These are phyloP conservation scores for Euura lappo DNA, from an alignment of 1,140 invertebrate species.

Conservation along the genomic window DNA sequence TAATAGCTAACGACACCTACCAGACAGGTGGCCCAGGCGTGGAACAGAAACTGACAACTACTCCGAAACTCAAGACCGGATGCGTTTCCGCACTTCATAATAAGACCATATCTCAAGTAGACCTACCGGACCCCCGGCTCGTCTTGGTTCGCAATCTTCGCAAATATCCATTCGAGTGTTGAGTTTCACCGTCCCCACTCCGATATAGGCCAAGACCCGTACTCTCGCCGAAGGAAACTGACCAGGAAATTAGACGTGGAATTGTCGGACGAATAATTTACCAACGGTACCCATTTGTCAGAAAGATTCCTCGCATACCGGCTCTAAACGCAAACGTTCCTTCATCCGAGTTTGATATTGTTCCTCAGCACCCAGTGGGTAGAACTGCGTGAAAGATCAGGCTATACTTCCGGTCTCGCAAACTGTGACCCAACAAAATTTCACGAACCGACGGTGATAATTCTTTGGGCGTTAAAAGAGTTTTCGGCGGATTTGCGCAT, in stretches of 20 bases:
- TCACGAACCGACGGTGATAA: background rate
- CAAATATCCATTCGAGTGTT: no score
- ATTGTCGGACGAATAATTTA: background rate
- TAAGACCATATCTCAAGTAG: background rate
- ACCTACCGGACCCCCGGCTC: background rate
- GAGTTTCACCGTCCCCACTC: no score
- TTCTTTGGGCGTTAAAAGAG: background rate
- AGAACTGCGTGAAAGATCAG: no score
- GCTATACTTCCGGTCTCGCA: no score
- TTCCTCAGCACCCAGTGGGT: background rate
- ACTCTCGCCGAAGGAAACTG: no score
- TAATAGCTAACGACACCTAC: conserved; percentile 55
- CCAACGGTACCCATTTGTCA: background rate
- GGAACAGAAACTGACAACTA: background rate
- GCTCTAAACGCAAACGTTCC: background rate
- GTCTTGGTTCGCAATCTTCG: no score
- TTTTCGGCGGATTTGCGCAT: background rate
- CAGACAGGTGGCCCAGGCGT: conserved; percentile 41
- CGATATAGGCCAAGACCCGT: no score
- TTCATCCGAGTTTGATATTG: background rate
- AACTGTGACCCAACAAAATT: no score
- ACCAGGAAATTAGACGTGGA: no score
- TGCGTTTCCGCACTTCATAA: conserved; percentile 6
- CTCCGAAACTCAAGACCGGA: background rate
- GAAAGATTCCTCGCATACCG: background rate